A percentile compares a stretch with the other conserved stretches of the same genome.
Evolutionary conservation across 1,140 invertebrate genomes (phyloP).

Genomic region (Neodiprion fabricii): DNA sequence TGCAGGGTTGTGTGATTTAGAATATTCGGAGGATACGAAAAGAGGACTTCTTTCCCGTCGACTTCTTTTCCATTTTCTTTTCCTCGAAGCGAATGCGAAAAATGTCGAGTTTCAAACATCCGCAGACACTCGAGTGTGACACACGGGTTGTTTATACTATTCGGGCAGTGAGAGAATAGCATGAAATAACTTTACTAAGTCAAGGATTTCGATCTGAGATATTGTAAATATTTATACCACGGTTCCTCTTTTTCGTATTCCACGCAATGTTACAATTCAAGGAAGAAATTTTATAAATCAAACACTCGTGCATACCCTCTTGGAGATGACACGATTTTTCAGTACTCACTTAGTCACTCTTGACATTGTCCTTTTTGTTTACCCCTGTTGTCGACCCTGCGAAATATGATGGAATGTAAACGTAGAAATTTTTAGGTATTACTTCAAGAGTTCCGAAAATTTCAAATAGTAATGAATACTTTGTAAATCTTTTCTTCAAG

Average conservation of each 20-base stretch:
- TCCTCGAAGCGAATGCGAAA: too few species aligned
- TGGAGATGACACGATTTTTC: not conserved
- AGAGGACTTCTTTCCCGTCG: not conserved
- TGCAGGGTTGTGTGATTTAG: too few species aligned
- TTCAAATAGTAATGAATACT: too few species aligned
- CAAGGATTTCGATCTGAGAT: not conserved
- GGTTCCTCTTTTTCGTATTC: not conserved
- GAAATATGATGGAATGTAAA: too few species aligned
- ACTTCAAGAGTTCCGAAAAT: too few species aligned
- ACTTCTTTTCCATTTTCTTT: too few species aligned
- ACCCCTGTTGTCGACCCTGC: too few species aligned
- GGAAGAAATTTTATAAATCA: not conserved
- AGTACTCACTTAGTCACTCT: not conserved
- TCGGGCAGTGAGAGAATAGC: not conserved
- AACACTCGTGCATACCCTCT: not conserved
- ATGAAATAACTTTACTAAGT: not conserved
- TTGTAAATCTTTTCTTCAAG: too few species aligned
- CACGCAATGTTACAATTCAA: not conserved
- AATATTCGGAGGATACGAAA: not conserved
- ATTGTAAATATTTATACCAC: not conserved
- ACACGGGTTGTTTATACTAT: not conserved
- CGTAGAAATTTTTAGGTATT: too few species aligned
- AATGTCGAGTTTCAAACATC: not conserved
- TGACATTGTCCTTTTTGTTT: too few species aligned
- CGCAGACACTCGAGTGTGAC: not conserved